phyloP scores from a whole-genome alignment of 2,113 vertebrate genomes.

The Apaloderma vittatum region DNA sequence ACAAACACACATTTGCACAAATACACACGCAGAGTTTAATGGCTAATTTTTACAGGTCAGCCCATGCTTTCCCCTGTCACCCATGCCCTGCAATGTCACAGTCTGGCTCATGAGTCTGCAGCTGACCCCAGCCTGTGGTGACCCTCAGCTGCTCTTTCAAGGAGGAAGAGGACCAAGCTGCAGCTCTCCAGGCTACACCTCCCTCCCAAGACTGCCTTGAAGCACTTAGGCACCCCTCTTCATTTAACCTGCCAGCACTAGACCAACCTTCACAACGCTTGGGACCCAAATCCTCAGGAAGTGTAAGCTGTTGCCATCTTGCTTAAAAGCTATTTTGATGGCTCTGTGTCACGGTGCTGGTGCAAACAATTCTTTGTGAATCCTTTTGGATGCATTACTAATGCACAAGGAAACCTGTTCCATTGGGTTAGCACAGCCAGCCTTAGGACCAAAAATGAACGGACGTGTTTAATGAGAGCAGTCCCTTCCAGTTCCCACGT shows the following conservation, averaged over 20 bases:
- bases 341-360: fast-evolving
- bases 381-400: neutral
- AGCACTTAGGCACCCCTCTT: neutral
- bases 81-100: fast-evolving
- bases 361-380: neutral
- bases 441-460: neutral
- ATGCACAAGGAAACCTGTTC: neutral
- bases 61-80: neutral
- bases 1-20: neutral
- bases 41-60: neutral
- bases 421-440: neutral
- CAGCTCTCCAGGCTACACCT: neutral
- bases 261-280: fast-evolving
- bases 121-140: neutral
- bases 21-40: neutral
- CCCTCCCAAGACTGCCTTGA: neutral
- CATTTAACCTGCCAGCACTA: neutral
- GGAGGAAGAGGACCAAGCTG: neutral
- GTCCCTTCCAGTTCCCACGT: neutral
- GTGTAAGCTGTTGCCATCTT: neutral
- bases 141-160: neutral
- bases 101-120: neutral
- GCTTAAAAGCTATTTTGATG: neutral
- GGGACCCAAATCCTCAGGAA: neutral
- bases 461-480: neutral